These are phyloP conservation scores for Xenops minutus DNA, from an alignment of 2,797 vertebrate species.

Conservation along the genomic window DNA sequence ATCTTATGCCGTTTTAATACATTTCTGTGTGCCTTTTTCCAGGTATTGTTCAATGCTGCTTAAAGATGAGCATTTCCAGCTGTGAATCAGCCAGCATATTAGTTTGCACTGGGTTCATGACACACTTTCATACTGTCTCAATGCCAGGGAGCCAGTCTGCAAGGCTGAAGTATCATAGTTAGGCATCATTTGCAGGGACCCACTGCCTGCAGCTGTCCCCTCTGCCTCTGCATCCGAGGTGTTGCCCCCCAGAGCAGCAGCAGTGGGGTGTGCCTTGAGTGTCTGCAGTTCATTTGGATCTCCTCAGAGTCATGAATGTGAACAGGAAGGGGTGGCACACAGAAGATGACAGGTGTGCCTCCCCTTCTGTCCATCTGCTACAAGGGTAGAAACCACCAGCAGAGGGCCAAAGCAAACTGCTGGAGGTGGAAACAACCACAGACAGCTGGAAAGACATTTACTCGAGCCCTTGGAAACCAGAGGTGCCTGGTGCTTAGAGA, in stretches of 20 bases:
- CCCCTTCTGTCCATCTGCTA: neutral
- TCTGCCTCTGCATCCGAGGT: neutral
- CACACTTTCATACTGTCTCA: neutral
- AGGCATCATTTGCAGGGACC: neutral
- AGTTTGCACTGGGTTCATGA: neutral
- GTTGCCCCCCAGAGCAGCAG: neutral
- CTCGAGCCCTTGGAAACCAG: neutral
- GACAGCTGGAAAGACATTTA: neutral
- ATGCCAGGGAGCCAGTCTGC: neutral
- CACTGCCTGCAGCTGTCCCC: neutral
- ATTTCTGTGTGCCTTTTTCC: neutral
- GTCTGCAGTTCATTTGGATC: neutral
- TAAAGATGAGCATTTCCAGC: constrained; percentile 11
- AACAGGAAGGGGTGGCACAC: neutral
- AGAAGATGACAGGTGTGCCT: rapidly evolving
- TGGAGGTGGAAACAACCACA: neutral
- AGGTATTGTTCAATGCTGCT: constrained; percentile 15
- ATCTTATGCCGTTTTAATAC: neutral
- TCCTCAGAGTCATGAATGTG: neutral
- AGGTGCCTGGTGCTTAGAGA: neutral
- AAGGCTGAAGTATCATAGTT: neutral
- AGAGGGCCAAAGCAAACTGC: neutral
- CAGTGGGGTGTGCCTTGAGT: neutral
- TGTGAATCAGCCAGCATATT: neutral
- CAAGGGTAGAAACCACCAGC: neutral